Evolutionary conservation across 2,888 invertebrate species (phyloP).

Genomic region (Agrochola litura): DNA sequence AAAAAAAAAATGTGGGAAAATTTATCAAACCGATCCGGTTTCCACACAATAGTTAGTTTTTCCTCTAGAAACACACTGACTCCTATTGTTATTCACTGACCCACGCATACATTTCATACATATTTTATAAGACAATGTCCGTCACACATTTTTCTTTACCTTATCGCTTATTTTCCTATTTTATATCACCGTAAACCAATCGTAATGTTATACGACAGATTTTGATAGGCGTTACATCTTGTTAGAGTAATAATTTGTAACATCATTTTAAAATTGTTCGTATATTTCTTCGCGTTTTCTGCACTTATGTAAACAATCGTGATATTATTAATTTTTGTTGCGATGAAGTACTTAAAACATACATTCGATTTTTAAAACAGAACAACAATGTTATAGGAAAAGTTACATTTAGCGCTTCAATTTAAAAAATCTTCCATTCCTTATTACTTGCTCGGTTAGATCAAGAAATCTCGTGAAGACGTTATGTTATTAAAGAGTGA

Average conservation of each 20-base stretch:
- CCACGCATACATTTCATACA: constrained; percentile 53
- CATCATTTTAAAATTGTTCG: constrained; percentile 18
- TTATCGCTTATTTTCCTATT: constrained; percentile 45
- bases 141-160: constrained; percentile 37
- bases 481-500: constrained; percentile 40
- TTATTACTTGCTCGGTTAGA: background rate
- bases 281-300: constrained; percentile 18
- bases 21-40: constrained; percentile 32
- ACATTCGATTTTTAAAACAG: background rate
- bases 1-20: constrained; percentile 40
- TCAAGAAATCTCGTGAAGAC: constrained; percentile 20
- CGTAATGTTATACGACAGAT: constrained; percentile 20
- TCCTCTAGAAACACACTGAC: constrained; percentile 54
- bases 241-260: background rate
- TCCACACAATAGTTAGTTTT: constrained; percentile 33
- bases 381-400: background rate
- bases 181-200: constrained; percentile 19
- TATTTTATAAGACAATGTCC: constrained; percentile 46
- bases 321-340: constrained; percentile 14
- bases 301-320: constrained; percentile 14
- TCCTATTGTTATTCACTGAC: constrained; percentile 65
- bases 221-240: constrained; percentile 2
- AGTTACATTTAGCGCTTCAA: background rate
- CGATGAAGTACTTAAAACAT: background rate
- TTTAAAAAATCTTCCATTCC: background rate